Conservation (phyloP, 2,113 vertebrate genomes). For the Pogona vitticeps region DNA sequence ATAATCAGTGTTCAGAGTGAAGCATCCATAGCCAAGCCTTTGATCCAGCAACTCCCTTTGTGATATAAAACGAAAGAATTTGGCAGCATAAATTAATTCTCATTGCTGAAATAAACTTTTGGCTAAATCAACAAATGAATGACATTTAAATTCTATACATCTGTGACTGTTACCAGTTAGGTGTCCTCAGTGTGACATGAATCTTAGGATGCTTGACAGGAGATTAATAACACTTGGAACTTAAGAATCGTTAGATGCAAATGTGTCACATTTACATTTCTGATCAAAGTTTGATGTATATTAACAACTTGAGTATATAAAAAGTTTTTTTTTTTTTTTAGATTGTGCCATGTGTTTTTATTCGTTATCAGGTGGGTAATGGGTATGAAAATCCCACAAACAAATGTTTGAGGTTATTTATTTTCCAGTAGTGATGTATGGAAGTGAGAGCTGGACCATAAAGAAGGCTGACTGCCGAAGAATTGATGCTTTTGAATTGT, state of each 20-base stretch:
- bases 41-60: conserved; percentile 43
- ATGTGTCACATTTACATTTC: not conserved
- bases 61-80: conserved; percentile 12
- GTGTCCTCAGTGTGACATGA: not conserved
- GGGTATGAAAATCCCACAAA: not conserved
- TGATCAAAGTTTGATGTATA: not conserved
- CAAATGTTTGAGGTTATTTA: no score
- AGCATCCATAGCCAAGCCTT: conserved; percentile 45
- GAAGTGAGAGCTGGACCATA: no score
- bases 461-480: no score
- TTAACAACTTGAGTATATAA: no score
- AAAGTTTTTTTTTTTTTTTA: not conserved
- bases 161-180: not conserved
- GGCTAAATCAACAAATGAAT: not conserved
- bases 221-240: not conserved
- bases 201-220: not conserved
- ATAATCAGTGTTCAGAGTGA: conserved; percentile 60
- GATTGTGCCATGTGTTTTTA: not conserved
- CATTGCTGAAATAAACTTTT: not conserved
- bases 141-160: not conserved
- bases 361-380: not conserved
- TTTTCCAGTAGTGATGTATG: no score
- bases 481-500: no score
- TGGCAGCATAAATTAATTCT: not conserved
- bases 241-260: not conserved